Evolutionary conservation across 2,888 invertebrate genomes (phyloP).

Genomic region (Caenorhabditis sp.): DNA sequence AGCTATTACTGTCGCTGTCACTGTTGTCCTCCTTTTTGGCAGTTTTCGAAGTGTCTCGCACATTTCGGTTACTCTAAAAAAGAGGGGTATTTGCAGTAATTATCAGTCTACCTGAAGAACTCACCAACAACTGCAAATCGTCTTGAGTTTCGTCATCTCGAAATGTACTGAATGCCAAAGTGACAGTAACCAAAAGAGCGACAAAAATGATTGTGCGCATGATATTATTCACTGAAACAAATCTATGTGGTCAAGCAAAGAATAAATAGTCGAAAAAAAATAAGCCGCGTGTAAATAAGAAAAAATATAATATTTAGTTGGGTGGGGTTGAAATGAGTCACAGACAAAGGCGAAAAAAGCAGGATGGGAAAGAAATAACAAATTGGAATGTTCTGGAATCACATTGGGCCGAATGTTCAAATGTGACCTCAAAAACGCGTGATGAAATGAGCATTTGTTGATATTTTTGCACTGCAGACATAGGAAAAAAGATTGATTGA

Average conservation of each 20-base stretch:
- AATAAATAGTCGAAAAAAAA: too few species aligned
- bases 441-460: background rate
- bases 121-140: slow-evolving; percentile 28
- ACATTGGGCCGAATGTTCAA: background rate
- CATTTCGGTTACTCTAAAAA: slow-evolving; percentile 6
- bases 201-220: slow-evolving; percentile 36
- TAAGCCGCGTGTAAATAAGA: too few species aligned
- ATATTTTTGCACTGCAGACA: background rate
- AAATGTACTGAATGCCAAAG: slow-evolving; percentile 35
- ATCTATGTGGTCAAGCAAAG: background rate
- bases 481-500: background rate
- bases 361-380: background rate
- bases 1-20: slow-evolving; percentile 19
- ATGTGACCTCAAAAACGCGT: background rate
- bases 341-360: too few species aligned
- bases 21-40: background rate
- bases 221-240: background rate
- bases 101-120: background rate
- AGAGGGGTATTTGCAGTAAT: background rate
- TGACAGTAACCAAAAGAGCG: slow-evolving; percentile 30
- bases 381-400: background rate
- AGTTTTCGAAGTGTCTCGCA: slow-evolving; percentile 10
- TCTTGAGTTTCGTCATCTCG: slow-evolving; percentile 11
- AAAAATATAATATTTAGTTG: too few species aligned
- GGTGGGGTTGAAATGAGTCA: too few species aligned